phyloP scores from a whole-genome alignment of 2,113 vertebrate genomes.

The Bettongia penicillata region DNA sequence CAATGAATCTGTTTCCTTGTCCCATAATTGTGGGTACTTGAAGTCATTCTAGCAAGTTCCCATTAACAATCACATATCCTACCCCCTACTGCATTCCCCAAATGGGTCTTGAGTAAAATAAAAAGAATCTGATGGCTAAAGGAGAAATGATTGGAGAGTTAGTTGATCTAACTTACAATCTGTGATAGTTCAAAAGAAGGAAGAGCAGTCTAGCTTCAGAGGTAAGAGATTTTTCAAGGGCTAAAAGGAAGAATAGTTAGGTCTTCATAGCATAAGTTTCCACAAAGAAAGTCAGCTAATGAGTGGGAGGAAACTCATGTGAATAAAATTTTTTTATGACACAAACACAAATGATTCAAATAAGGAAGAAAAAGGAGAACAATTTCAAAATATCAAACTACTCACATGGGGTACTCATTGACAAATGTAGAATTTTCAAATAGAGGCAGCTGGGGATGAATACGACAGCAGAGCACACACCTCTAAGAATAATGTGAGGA shows the following conservation, averaged over 20 bases:
- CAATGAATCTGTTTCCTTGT: constrained; percentile 75
- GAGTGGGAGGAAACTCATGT: background rate
- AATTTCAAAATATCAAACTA: background rate
- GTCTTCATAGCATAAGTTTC: background rate
- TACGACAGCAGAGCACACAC: background rate
- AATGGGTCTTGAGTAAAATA: background rate
- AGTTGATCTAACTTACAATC: background rate
- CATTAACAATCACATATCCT: background rate
- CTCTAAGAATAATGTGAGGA: background rate
- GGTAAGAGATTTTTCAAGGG: background rate
- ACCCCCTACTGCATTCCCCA: background rate
- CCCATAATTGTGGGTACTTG: background rate
- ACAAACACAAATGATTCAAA: background rate
- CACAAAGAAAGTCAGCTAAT: background rate
- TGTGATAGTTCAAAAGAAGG: background rate
- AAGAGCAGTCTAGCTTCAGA: background rate
- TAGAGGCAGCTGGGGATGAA: background rate
- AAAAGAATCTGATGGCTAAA: too few relatives aligned
- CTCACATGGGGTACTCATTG: background rate
- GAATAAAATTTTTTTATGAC: background rate
- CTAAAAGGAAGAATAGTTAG: background rate
- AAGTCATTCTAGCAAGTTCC: background rate
- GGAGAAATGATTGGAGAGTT: background rate
- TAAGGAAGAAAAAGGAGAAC: background rate
- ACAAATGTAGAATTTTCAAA: background rate